Evolutionary conservation across 2,888 invertebrate genomes (phyloP).

Genomic region (Venusia cambrica): DNA sequence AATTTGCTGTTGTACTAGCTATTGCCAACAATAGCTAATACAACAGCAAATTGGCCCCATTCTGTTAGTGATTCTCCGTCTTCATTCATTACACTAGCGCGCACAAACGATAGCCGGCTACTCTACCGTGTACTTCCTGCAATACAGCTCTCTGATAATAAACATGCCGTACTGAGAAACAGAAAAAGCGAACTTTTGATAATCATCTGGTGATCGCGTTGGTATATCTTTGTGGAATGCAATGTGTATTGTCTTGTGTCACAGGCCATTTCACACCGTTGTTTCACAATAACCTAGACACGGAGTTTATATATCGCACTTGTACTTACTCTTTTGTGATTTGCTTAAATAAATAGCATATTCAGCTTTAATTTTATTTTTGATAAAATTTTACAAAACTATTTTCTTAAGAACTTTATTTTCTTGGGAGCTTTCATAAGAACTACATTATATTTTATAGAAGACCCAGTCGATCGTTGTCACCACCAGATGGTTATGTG

Average conservation of each 20-base stretch:
- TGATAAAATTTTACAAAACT: no score
- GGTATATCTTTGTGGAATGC: conserved; percentile 8
- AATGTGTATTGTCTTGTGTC: conserved; percentile 19
- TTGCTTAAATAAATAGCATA: no score
- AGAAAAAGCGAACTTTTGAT: conserved; percentile 21
- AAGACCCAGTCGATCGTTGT: no score
- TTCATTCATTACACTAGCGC: conserved; percentile 32
- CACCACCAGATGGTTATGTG: no score
- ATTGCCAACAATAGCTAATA: conserved; percentile 36
- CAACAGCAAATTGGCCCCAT: conserved; percentile 42
- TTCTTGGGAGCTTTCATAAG: no score
- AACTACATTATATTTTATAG: no score
- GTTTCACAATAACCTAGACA: conserved; percentile 16
- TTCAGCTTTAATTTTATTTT: no score
- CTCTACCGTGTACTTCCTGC: conserved; percentile 26
- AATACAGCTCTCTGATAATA: conserved; percentile 34
- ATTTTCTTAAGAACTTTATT: no score
- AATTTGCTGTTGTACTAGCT: no score
- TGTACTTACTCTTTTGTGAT: conserved; percentile 25
- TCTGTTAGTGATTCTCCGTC: conserved; percentile 36
- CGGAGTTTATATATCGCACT: conserved; percentile 18
- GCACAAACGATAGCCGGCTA: no score
- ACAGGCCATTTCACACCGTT: conserved; percentile 10
- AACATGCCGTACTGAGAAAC: conserved; percentile 31
- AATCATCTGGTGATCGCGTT: conserved; percentile 13